phyloP scores from a whole-genome alignment of 2,888 invertebrate genomes.

The Brassicogethes aeneus region DNA sequence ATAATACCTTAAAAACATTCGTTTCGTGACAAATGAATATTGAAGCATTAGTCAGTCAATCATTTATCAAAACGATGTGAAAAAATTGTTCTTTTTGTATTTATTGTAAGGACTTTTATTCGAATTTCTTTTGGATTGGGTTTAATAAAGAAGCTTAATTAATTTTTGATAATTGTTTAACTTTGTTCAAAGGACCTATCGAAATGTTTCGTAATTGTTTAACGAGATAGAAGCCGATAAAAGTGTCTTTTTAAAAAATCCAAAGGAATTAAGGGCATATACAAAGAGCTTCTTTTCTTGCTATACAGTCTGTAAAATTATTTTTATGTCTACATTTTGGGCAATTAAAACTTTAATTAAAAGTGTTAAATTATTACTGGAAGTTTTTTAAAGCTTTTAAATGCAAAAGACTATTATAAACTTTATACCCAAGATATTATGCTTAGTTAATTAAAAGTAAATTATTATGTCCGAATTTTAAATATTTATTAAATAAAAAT shows the following conservation, averaged over 20 bases:
- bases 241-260: neutral
- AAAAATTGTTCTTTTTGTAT: slow-evolving; percentile 12
- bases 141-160: slow-evolving; percentile 17
- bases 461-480: no score
- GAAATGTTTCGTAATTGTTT: slow-evolving; percentile 19
- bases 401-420: no score
- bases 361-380: no score
- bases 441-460: no score
- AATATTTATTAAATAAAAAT: no score
- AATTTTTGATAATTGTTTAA: slow-evolving; percentile 17
- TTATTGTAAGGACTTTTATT: slow-evolving; percentile 8
- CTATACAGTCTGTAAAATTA: neutral
- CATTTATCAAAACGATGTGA: slow-evolving; percentile 21
- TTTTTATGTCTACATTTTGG: neutral
- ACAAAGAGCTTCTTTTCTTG: neutral
- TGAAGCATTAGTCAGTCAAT: slow-evolving; percentile 21
- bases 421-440: no score
- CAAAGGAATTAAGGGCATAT: neutral
- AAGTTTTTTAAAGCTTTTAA: no score
- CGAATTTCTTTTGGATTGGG: neutral
- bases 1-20: slow-evolving; percentile 18
- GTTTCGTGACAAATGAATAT: slow-evolving; percentile 24
- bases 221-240: slow-evolving; percentile 15
- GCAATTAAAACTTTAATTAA: no score
- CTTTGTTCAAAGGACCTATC: slow-evolving; percentile 13